A percentile compares a stretch with the other conserved stretches of the same genome.
Conservation (phyloP, 2,113 vertebrate species). For the Potamarius usumacintae region DNA sequence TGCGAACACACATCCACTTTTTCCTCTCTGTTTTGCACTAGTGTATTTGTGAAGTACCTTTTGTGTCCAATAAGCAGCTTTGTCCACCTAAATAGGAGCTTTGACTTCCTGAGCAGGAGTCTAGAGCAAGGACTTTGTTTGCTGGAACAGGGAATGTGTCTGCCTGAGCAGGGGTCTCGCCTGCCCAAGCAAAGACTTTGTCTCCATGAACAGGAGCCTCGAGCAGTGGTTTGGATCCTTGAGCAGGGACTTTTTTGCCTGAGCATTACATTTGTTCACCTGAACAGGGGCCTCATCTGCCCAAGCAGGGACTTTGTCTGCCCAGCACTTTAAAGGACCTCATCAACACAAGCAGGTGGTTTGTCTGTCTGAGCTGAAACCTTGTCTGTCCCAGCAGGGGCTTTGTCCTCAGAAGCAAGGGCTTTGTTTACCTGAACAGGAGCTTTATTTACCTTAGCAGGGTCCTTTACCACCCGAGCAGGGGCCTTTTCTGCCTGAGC, state of each 20-base stretch:
- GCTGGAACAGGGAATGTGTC: not conserved
- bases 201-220: not conserved
- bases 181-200: too few relatives aligned
- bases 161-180: too few relatives aligned
- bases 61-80: not conserved
- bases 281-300: too few relatives aligned
- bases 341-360: too few relatives aligned
- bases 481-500: too few relatives aligned
- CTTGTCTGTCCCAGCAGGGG: too few relatives aligned
- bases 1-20: conserved; percentile 6
- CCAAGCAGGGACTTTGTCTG: not conserved
- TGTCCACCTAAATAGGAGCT: not conserved
- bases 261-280: not conserved
- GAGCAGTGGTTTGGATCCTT: not conserved
- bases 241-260: not conserved
- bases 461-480: not conserved
- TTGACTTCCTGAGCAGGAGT: not conserved
- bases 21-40: not conserved
- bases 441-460: not conserved
- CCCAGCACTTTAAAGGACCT: too few relatives aligned
- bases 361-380: not conserved
- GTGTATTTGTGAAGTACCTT: not conserved
- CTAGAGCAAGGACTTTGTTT: not conserved
- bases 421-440: not conserved
- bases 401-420: too few relatives aligned